These are phyloP conservation scores for Halictus quadricinctus DNA, from an alignment of 2,888 invertebrate species.

Conservation along the genomic window DNA sequence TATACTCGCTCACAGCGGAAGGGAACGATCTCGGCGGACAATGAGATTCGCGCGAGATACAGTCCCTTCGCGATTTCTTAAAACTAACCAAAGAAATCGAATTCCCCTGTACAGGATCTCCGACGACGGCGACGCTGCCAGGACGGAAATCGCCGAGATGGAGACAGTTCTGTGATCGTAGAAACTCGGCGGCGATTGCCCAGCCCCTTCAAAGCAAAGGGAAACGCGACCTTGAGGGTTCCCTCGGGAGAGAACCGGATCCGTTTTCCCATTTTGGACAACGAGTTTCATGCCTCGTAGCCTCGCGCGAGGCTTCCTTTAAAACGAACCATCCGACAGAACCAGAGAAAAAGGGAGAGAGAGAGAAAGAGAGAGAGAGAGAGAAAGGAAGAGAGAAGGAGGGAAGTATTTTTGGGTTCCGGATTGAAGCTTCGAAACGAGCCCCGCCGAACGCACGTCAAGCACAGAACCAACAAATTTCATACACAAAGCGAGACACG, in stretches of 20 bases:
- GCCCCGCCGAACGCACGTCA: background rate
- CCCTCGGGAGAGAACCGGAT: constrained; percentile 27
- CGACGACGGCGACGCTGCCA: constrained; percentile 83
- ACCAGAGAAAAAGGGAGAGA: background rate
- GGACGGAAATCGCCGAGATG: constrained; percentile 93
- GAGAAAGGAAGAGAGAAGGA: background rate
- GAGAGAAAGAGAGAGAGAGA: background rate
- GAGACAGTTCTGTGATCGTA: constrained; percentile 94
- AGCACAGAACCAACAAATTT: constrained; percentile 3
- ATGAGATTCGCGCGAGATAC: background rate
- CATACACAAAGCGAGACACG: constrained; percentile 13
- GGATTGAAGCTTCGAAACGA: constrained; percentile 11
- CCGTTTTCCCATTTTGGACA: constrained; percentile 48
- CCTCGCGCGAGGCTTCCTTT: constrained; percentile 14
- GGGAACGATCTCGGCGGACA: background rate
- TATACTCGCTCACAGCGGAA: background rate
- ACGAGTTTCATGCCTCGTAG: constrained; percentile 52
- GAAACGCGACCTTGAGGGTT: constrained; percentile 47
- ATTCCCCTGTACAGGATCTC: constrained; percentile 70
- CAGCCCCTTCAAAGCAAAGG: constrained; percentile 48
- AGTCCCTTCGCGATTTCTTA: background rate
- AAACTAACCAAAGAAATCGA: constrained; percentile 16
- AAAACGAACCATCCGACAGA: constrained; percentile 5
- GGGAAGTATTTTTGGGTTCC: background rate
- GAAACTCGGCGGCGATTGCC: constrained; percentile 65